A percentile compares a stretch with the other conserved stretches of the same genome.
Conservation (phyloP, 1,140 invertebrate genomes). For the Sipha flava region DNA sequence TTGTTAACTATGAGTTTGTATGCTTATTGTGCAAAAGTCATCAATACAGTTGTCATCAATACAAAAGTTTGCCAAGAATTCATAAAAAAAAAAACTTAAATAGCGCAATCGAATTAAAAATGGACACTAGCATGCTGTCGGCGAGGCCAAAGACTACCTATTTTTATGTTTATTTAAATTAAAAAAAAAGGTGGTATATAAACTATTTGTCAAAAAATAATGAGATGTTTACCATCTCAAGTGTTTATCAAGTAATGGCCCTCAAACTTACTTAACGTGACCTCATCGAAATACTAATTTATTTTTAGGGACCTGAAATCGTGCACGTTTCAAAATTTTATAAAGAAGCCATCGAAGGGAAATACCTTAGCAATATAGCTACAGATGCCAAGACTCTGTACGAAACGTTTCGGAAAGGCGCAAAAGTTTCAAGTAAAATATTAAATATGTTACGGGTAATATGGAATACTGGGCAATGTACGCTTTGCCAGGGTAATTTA, state of each 20-base stretch:
- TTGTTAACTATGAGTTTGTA: no score
- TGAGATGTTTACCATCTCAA: not conserved
- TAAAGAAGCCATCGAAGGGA: slow-evolving; percentile 85
- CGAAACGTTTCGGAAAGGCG: slow-evolving; percentile 82
- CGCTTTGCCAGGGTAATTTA: no score
- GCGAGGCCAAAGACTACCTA: not conserved
- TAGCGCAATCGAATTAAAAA: not conserved
- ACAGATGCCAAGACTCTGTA: slow-evolving; percentile 85
- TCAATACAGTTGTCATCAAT: not conserved
- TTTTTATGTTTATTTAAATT: not conserved
- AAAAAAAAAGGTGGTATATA: no score
- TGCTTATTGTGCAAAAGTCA: no score
- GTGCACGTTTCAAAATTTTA: slow-evolving; percentile 84
- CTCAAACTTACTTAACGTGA: not conserved
- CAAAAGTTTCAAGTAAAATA: slow-evolving; percentile 79
- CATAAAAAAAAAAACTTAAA: not conserved
- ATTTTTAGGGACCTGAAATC: slow-evolving; percentile 74
- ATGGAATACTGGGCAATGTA: no score
- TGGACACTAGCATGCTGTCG: not conserved
- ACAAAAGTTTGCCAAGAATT: not conserved
- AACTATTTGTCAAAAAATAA: not conserved
- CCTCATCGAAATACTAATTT: slow-evolving; percentile 29
- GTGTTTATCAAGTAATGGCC: not conserved
- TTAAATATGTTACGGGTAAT: no score
- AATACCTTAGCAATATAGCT: slow-evolving; percentile 72